Conservation (phyloP, 2,888 invertebrate genomes). For the Drosophila borealis region DNA sequence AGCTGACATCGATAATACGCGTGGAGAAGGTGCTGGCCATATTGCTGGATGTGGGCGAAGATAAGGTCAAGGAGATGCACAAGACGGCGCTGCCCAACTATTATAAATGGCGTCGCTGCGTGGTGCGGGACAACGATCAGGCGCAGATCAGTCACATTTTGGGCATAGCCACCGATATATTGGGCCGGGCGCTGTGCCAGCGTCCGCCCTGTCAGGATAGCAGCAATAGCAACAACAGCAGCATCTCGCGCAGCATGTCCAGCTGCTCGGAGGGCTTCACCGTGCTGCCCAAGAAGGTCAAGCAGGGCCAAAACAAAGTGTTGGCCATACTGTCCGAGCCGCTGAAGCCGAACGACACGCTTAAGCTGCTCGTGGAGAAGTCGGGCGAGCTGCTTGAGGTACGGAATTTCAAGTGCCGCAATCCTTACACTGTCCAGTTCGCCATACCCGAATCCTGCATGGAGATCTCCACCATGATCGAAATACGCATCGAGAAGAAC, state of each 20-base stretch:
- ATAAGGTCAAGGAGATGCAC: slow-evolving; percentile 89
- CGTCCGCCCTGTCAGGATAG: slow-evolving; percentile 88
- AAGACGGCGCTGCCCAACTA: slow-evolving; percentile 90
- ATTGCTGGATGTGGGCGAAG: slow-evolving; percentile 92
- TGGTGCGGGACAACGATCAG: slow-evolving; percentile 92
- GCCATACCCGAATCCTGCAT: slow-evolving; percentile 93
- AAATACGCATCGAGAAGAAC: slow-evolving; percentile 92
- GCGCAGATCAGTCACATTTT: slow-evolving; percentile 93
- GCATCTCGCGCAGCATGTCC: slow-evolving; percentile 81
- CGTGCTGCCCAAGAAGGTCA: slow-evolving; percentile 84
- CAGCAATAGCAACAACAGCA: slow-evolving; percentile 85
- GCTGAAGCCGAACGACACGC: slow-evolving; percentile 90
- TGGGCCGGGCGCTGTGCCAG: slow-evolving; percentile 87
- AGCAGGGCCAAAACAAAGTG: slow-evolving; percentile 91
- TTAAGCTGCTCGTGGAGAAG: slow-evolving; percentile 92
- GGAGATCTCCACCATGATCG: slow-evolving; percentile 93
- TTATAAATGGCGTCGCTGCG: slow-evolving; percentile 92
- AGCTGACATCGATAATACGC: slow-evolving; percentile 83
- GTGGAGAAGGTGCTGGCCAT: slow-evolving; percentile 92
- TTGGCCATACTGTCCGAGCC: slow-evolving; percentile 92
- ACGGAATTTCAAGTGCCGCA: slow-evolving; percentile 90
- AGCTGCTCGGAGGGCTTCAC: slow-evolving; percentile 84
- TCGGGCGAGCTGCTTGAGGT: slow-evolving; percentile 92
- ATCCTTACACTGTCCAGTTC: slow-evolving; percentile 94
- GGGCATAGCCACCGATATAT: slow-evolving; percentile 92